A percentile compares a stretch with the other conserved stretches of the same genome.
Evolutionary conservation across 2,888 invertebrate genomes (phyloP).

Genomic region (Phaedon cochleariae): DNA sequence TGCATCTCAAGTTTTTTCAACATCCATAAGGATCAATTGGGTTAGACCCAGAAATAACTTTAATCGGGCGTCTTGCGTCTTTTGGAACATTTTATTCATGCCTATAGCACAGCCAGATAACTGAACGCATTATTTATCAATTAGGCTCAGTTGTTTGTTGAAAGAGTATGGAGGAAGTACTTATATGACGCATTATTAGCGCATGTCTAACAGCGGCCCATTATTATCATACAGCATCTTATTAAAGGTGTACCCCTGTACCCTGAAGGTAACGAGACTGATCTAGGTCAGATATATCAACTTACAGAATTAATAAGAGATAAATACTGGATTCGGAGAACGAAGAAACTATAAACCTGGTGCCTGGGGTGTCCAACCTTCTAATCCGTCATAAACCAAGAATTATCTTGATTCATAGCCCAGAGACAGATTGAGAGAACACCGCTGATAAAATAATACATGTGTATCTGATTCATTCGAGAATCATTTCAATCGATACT

Average conservation of each 20-base stretch:
- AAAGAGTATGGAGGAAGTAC: no score
- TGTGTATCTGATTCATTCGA: background rate
- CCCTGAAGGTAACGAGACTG: background rate
- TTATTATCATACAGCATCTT: background rate
- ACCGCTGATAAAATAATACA: background rate
- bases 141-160: background rate
- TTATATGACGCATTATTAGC: no score
- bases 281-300: background rate
- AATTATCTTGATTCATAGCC: conserved; percentile 15
- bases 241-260: background rate
- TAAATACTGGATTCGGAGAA: background rate
- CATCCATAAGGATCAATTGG: background rate
- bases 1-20: background rate
- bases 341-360: background rate
- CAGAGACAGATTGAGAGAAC: background rate
- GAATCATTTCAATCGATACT: background rate
- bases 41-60: background rate
- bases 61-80: background rate
- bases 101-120: background rate
- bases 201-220: background rate
- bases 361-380: conserved; percentile 14
- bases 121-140: background rate
- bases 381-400: conserved; percentile 7
- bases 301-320: background rate
- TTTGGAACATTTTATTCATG: background rate